Evolutionary conservation across 1,140 invertebrate genomes (phyloP), one percentile per base, ranked within the genome.

Genomic region (Microvelia longipes): DNA sequence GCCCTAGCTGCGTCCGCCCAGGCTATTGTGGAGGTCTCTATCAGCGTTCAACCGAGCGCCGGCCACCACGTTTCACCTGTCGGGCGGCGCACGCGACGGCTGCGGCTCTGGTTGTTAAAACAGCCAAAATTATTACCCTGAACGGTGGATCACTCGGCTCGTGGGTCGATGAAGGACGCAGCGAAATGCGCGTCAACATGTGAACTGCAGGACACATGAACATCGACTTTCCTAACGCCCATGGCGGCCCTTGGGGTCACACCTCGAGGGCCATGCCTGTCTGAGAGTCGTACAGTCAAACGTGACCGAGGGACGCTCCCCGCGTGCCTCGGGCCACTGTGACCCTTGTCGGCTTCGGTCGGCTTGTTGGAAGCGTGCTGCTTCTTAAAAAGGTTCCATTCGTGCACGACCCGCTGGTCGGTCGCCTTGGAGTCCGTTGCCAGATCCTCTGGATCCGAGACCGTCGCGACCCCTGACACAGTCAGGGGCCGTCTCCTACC

Each of bases 201-300:
- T 87, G 85, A 90, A 89, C 85, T 90, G 88, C 87, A 89, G 86
- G 82, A 87, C 85, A 86, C 84, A 85, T 85, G 86, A 89, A 84
- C 86, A 88, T 87, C 85, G 86, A 88, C 83, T 84, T 83, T 86
- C 89, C 83, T 87, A 90, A 89, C 86, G 88, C 87, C 88, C 81
- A 87, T 88, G 83, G 86, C 85, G 78, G 78, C 82, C 82, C 79
- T 79, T 11, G 35, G 75, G 80, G 78, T 82, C 77, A 75, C 77
- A 78, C 73, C 74, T 76, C 75, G 70, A 72, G 79, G 80, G 81
- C 80, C 81, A 85, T 81, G 80, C 79, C 82, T 85, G 83, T 79
- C 81, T 85, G 82, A 85, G 80, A 78, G 80, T 81, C 78, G 78
- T 65, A 28, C 62, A n/a, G n/a, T n/a, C n/a, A n/a, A n/a, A n/a